Base-by-base conservation (phyloP, 1,140 invertebrate genomes). In the Macrobrachium nipponense region DNA sequence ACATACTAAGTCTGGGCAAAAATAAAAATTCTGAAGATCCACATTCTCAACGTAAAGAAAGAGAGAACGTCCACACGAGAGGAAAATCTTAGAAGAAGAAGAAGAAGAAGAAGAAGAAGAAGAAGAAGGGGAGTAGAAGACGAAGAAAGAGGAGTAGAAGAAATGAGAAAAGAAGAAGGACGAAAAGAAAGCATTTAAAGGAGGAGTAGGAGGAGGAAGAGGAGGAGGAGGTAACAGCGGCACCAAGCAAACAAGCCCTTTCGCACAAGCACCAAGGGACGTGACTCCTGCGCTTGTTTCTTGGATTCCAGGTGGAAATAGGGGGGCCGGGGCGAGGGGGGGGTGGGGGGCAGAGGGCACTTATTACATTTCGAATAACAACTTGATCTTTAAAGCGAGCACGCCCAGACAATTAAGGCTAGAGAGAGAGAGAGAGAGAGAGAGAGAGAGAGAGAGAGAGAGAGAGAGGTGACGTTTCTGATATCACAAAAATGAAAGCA, bases 391-490 rank as follows among this genome's bases (percentile, higher is more conserved):
- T 23, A 44, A n/a, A 12, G 43, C n/a, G 43, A 75, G 23, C 17
- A 75, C 17, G 43, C 17, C 17, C n/a, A 14, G 72, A 75, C 18
- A 43, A 75, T 23, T n/a, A n/a, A 12, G 11, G n/a, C 7, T 11
- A 43, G 1, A 60, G 58, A 4, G 51, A 59, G 44, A 78, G 59
- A 59, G 59, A 78, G 44, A 78, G 44, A n/a, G 20, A 59, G 44
- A 78, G 44, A 59, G 44, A 59, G 44, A 78, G 44, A 78, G 44
- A 78, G 75, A 78, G 75, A 78, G 75, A 78, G 75, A 78, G 75
- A 78, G 75, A 78, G 75, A 78, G 75, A 78, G 75, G 75, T 60
- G 75, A 78, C 14, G 70, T 36, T 17, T 2, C 17, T 23, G 20
- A 73, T 23, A 73, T 20, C 8, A 36, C 18, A 43, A 73, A 43